Conservation (phyloP, 1,140 invertebrate genomes). For the Camponotus pennsylvanicus region DNA sequence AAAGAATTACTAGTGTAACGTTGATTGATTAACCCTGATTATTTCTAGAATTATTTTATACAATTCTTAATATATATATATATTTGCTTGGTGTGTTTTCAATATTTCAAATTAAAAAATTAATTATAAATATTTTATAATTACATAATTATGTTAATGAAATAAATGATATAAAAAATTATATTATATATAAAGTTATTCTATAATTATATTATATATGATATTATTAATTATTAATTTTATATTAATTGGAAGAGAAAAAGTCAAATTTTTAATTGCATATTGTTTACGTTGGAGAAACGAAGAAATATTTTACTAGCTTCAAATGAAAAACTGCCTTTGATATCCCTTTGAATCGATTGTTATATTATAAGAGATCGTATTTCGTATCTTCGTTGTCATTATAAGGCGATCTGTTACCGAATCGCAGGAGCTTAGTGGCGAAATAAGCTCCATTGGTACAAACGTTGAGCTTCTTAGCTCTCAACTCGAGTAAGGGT, state of each 20-base stretch:
- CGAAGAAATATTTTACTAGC: background rate
- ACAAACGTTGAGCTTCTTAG: constrained; percentile 51
- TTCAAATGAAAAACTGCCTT: background rate
- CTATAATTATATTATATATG: no score
- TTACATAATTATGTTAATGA: no score
- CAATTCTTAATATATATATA: no score
- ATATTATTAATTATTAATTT: no score
- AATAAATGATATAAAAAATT: no score
- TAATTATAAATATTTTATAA: no score
- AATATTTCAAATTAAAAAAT: no score
- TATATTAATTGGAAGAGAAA: background rate
- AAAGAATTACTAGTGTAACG: no score
- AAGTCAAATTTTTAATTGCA: background rate
- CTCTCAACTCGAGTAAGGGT: constrained; percentile 38
- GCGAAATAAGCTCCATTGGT: constrained; percentile 49
- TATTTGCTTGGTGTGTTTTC: no score
- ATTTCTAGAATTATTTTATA: no score
- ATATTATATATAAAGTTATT: no score
- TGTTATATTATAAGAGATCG: constrained; percentile 9
- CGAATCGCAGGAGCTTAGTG: constrained; percentile 45
- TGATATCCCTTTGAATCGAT: background rate
- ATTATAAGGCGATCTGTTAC: constrained; percentile 55
- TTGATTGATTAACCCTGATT: no score
- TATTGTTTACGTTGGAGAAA: background rate
- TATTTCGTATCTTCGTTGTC: constrained; percentile 17